Conservation (phyloP, 2,888 invertebrate genomes). For the Esperia sulphurella region DNA sequence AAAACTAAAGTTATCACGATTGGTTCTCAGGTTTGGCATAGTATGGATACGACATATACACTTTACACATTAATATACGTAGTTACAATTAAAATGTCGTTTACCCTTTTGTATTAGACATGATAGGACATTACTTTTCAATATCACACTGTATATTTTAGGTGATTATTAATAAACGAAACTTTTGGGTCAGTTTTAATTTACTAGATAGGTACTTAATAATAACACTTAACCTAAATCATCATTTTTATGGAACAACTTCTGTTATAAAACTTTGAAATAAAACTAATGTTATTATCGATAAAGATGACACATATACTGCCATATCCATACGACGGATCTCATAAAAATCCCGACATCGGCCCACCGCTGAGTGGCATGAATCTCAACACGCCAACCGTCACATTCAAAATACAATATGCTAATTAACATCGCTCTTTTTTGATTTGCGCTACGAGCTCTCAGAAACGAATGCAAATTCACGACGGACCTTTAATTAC, state of each 20-base stretch:
- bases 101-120: neutral
- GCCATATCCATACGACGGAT: constrained; percentile 48
- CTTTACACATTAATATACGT: neutral
- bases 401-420: constrained; percentile 78
- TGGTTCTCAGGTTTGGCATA: constrained; percentile 46
- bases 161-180: too few species aligned
- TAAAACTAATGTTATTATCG: neutral
- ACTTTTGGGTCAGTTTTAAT: too few species aligned
- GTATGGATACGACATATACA: constrained; percentile 43
- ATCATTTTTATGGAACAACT: neutral
- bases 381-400: constrained; percentile 65
- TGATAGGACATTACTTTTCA: too few species aligned
- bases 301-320: neutral
- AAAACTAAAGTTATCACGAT: constrained; percentile 75
- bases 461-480: constrained; percentile 76
- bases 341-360: constrained; percentile 50
- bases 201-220: neutral
- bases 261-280: neutral
- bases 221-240: neutral
- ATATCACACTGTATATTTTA: too few species aligned
- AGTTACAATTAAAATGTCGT: neutral
- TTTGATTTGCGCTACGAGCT: constrained; percentile 69
- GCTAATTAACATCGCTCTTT: constrained; percentile 73
- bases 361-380: constrained; percentile 71
- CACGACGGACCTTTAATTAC: constrained; percentile 71